Evolutionary conservation across 53 echinoderm and acorn worm genomes (phyloP), one percentile per base, ranked within the genome.

Genomic region (Arbacia lixula): DNA sequence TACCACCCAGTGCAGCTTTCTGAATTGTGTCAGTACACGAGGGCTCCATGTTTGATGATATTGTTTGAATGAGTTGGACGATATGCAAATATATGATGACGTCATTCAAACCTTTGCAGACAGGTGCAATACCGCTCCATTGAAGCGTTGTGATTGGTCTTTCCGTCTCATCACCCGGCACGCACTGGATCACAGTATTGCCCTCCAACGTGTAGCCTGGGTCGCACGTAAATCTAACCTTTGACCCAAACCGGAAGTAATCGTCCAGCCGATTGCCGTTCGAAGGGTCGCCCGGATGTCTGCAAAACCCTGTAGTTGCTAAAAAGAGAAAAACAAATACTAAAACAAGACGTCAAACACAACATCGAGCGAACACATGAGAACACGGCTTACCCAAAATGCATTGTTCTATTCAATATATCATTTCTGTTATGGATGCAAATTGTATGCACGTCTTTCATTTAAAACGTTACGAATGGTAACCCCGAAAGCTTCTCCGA

Each of bases 191-290:
- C 3, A 28, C 41, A 0, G 62, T 29, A 49, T 63, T 42, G 32
- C 82, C 82, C n/a, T 27, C 49, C 12, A 81, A 30, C 61, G 11
- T 21, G 31, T 41, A 81, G 6, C 82, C 82, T 19, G 62, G 6
- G 33, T 63, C 21, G 26, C 82, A 81, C 25, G n/a, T 38, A 49
- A 63, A 81, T 16, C n/a, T 41, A 49, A 81, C 82, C 30, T 21
- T 61, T 63, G 62, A 61, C 34, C 82, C 82, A 14, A 81, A 81
- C 5, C 82, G 64, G 64, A 81, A 81, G 82, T 81, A 81, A 14
- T 64, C 64, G 12, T 51, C 82, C 2, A 31, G 82, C 63, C 82
- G 29, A 39, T 63, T 2, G 20, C 82, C 82, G 31, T 81, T 81
- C 6, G 62, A 26, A 1, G 82, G 82, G 41, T 81, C 21, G 3